phyloP scores from a whole-genome alignment of 2,797 vertebrate genomes.

The Petrocephalus sullivani region DNA sequence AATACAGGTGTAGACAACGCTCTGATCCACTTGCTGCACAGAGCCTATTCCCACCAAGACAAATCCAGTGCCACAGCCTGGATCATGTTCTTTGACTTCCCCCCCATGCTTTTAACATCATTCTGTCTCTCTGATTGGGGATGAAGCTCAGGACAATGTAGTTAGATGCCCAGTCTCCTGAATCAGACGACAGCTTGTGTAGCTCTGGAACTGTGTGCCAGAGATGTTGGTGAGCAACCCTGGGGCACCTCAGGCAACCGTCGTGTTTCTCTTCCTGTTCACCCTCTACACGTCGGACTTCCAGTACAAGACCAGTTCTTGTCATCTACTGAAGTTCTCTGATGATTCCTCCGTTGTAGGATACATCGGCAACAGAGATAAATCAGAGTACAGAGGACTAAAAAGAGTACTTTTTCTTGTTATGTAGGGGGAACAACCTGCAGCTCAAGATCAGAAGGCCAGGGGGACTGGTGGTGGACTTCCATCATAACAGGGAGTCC shows the following conservation, averaged over 20 bases:
- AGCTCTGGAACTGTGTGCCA: not conserved
- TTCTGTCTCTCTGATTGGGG: not conserved
- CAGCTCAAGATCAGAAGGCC: not conserved
- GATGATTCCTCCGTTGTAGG: too few species aligned
- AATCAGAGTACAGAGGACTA: too few species aligned
- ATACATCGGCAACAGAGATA: too few species aligned
- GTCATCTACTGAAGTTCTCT: too few species aligned
- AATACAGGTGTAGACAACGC: not conserved
- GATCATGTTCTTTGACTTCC: not conserved
- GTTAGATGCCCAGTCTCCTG: not conserved
- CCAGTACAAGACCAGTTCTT: too few species aligned
- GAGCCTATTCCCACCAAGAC: not conserved
- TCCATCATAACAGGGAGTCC: not conserved
- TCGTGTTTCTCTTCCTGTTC: not conserved
- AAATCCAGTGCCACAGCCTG: not conserved
- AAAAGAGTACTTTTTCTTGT: too few species aligned
- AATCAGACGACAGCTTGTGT: not conserved
- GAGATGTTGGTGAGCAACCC: not conserved
- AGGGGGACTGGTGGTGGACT: not conserved
- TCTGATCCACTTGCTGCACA: not conserved
- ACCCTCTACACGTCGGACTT: too few species aligned
- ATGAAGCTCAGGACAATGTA: not conserved
- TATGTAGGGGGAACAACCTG: not conserved
- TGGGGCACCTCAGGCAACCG: not conserved
- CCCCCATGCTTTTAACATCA: not conserved